Percentiles rank a stretch among this genome's conserved stretches.
Evolutionary conservation across 92 coral and sea anemone genomes (phyloP).

Genomic region (Actinernus sp.): DNA sequence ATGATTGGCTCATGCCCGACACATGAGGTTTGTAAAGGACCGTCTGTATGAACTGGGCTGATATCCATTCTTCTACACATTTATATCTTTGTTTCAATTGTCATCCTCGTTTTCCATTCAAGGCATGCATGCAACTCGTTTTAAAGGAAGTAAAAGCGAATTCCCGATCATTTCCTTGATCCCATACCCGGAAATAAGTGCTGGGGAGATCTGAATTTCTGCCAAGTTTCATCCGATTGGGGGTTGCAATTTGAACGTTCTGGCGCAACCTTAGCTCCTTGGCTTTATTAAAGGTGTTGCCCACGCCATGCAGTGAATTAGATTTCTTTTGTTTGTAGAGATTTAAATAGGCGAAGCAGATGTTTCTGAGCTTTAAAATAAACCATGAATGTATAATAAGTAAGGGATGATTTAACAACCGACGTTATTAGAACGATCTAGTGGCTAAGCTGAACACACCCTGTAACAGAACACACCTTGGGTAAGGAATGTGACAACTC

Average conservation of each 20-base stretch:
- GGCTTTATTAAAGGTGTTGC: slow-evolving; percentile 92
- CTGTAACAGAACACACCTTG: not conserved
- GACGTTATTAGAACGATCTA: slow-evolving; percentile 26
- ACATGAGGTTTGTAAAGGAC: slow-evolving; percentile 89
- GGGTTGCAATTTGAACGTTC: slow-evolving; percentile 44
- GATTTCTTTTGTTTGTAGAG: slow-evolving; percentile 99
- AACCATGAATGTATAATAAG: slow-evolving; percentile 97
- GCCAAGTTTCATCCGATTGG: slow-evolving; percentile 10
- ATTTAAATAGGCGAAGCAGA: slow-evolving; percentile 99
- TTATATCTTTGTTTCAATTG: slow-evolving; percentile 95
- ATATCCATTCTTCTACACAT: slow-evolving; percentile 81
- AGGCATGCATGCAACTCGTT: slow-evolving; percentile 77
- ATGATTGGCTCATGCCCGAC: slow-evolving; percentile 75
- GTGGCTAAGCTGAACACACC: slow-evolving; percentile 2
- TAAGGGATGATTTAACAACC: slow-evolving; percentile 41
- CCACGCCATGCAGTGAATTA: slow-evolving; percentile 99
- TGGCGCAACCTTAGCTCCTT: slow-evolving; percentile 58
- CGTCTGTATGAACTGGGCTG: slow-evolving; percentile 81
- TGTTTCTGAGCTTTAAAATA: slow-evolving; percentile 99
- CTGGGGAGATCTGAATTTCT: not conserved
- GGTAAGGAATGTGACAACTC: slow-evolving; percentile 49
- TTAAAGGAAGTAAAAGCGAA: slow-evolving; percentile 6
- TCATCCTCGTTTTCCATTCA: slow-evolving; percentile 88
- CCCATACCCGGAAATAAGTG: slow-evolving; percentile 12
- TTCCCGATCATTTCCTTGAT: slow-evolving; percentile 10